Evolutionary conservation across 1,140 invertebrate species (phyloP), one percentile per base, ranked within the genome.

Genomic region (Sitobion miscanthi): DNA sequence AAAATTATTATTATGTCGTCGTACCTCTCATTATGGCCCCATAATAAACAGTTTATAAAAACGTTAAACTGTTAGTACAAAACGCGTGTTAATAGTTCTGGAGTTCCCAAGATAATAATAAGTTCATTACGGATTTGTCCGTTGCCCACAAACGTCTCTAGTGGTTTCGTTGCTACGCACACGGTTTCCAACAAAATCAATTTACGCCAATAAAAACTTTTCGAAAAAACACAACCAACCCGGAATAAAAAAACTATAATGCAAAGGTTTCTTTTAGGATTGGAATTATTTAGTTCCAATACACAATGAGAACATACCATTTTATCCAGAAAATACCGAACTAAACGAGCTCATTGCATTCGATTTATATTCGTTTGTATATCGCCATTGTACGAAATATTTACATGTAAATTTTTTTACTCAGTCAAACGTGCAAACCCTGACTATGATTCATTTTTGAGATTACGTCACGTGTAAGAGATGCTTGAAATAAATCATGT

Each of bases 151-250:
- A 77, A 35, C 62, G 62, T 77, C 62, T 77, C 62, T 77, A 35
- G 62, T 77, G 62, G 62, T 77, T 77, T 35, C 30, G n/a, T 77
- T 77, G 11, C 62, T 77, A 30, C 14, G n/a, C 62, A 77, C 3
- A 77, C n/a, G 30, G n/a, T 77, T 77, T 77, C 62, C 30, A n/a
- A 77, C 5, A n/a, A 77, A 77, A 77, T 77, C n/a, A 77, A 77
- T 77, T 77, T 77, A 77, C 62, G n/a, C 11, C 62, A 77, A 21
- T 77, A 77, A 77, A 77, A 77, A 77, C 62, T 77, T 77, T n/a
- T 77, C 62, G n/a, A n/a, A 77, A n/a, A 77, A 77, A 77, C n/a
- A 77, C 62, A n/a, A 69, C 62, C n/a, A 77, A 77, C 62, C n/a
- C 14, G 30, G 17, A 77, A 77, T 30, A 77, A 77, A 77, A 77